These are phyloP conservation scores for Chelon auratus DNA, from an alignment of 2,797 vertebrate species.

Conservation along the genomic window DNA sequence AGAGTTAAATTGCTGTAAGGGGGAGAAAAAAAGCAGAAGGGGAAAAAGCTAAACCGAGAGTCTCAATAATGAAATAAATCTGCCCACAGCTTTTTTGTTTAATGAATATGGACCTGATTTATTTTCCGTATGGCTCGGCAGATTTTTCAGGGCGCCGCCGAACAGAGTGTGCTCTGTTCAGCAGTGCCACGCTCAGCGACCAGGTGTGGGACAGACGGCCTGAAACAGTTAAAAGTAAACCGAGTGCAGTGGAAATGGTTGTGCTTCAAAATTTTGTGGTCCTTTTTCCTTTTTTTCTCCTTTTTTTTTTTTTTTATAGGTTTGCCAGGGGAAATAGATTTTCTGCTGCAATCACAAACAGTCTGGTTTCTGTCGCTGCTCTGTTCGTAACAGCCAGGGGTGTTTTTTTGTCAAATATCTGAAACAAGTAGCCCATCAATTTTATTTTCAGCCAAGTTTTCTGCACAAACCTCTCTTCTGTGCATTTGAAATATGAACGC, in stretches of 20 bases:
- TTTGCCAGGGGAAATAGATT: constrained; percentile 52
- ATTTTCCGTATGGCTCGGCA: constrained; percentile 79
- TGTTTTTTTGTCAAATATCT: constrained; percentile 30
- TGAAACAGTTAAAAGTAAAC: constrained; percentile 80
- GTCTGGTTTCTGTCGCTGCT: constrained; percentile 54
- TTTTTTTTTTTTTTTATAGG: constrained; percentile 37
- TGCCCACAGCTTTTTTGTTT: constrained; percentile 80
- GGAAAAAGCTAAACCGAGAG: constrained; percentile 58
- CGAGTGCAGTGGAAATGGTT: constrained; percentile 62
- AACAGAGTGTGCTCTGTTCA: constrained; percentile 78
- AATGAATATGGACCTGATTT: constrained; percentile 82
- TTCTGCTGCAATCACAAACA: constrained; percentile 56
- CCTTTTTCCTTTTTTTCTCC: constrained; percentile 16
- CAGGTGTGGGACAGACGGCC: constrained; percentile 80
- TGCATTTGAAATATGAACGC: background rate
- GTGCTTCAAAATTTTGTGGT: constrained; percentile 49
- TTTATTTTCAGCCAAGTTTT: constrained; percentile 10
- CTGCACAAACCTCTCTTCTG: background rate
- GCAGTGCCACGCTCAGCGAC: constrained; percentile 57
- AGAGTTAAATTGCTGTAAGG: constrained; percentile 40
- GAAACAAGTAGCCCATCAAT: constrained; percentile 35
- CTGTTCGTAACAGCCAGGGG: constrained; percentile 26
- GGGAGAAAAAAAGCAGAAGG: background rate
- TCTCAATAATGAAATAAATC: constrained; percentile 81
- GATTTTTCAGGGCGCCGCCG: constrained; percentile 68